Conservation (phyloP, 2,113 vertebrate species). For the Empidonax traillii region DNA sequence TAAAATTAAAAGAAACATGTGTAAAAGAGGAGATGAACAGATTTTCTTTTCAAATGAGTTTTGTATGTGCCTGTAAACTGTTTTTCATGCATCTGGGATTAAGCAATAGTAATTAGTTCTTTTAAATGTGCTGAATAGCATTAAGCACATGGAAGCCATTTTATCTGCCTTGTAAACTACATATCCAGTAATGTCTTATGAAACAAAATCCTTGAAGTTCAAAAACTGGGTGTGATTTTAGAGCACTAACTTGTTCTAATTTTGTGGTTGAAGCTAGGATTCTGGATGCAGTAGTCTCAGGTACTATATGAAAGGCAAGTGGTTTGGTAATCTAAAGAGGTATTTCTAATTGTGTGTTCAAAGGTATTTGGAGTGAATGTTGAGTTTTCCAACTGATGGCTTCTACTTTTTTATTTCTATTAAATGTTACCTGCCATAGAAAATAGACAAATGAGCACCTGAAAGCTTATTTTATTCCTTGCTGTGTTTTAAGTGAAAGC, state of each 20-base stretch:
- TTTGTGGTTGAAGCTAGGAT: neutral
- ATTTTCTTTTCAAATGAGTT: neutral
- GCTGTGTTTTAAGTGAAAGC: conserved; percentile 55
- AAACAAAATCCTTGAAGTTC: neutral
- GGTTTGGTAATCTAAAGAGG: neutral
- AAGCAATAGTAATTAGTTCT: neutral
- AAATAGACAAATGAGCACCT: neutral
- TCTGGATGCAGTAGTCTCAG: neutral
- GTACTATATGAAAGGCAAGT: neutral
- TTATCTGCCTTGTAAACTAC: neutral
- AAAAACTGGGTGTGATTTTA: neutral
- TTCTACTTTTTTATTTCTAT: neutral
- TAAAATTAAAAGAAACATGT: neutral
- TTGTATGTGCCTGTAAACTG: neutral
- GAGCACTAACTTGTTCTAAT: neutral
- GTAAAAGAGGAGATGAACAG: neutral
- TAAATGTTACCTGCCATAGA: neutral
- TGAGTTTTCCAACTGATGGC: neutral
- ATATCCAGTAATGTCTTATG: neutral
- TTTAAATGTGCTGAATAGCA: neutral
- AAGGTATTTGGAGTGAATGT: neutral
- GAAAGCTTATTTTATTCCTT: conserved; percentile 41
- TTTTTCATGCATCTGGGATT: neutral
- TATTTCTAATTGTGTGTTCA: neutral
- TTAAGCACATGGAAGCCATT: neutral